Conservation (phyloP, 53 echinoderm and acorn worm species). For the Luidia sarsii region DNA sequence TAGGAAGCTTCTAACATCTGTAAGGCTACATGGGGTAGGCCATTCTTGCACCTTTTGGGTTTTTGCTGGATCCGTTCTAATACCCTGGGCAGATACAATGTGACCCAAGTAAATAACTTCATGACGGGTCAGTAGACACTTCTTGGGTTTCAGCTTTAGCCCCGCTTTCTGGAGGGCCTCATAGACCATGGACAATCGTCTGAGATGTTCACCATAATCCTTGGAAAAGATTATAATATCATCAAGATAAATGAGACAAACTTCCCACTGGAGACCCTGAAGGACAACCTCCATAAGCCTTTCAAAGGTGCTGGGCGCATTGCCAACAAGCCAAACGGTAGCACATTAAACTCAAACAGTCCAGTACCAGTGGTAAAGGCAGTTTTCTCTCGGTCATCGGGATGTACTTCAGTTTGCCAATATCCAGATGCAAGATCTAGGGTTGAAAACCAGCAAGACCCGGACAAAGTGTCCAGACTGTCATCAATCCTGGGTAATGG, state of each 20-base stretch:
- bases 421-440: neutral
- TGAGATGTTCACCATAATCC: constrained; percentile 26
- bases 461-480: no score
- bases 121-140: constrained; percentile 28
- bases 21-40: constrained; percentile 38
- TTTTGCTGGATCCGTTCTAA: constrained; percentile 59
- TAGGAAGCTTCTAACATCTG: constrained; percentile 57
- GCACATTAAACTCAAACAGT: constrained; percentile 47
- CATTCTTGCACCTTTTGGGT: constrained; percentile 54
- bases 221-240: constrained; percentile 59
- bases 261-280: constrained; percentile 57
- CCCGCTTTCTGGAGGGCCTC: constrained; percentile 12
- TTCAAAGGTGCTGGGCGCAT: constrained; percentile 67
- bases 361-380: constrained; percentile 54
- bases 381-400: constrained; percentile 12
- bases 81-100: constrained; percentile 53
- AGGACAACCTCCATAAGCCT: constrained; percentile 67
- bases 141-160: constrained; percentile 48
- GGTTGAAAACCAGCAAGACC: neutral
- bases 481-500: no score
- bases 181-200: constrained; percentile 37
- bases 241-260: constrained; percentile 55
- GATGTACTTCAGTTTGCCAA: neutral
- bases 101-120: constrained; percentile 62
- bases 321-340: constrained; percentile 69